Conservation (phyloP, 2,888 invertebrate species). For the Coleophora deauratella region DNA sequence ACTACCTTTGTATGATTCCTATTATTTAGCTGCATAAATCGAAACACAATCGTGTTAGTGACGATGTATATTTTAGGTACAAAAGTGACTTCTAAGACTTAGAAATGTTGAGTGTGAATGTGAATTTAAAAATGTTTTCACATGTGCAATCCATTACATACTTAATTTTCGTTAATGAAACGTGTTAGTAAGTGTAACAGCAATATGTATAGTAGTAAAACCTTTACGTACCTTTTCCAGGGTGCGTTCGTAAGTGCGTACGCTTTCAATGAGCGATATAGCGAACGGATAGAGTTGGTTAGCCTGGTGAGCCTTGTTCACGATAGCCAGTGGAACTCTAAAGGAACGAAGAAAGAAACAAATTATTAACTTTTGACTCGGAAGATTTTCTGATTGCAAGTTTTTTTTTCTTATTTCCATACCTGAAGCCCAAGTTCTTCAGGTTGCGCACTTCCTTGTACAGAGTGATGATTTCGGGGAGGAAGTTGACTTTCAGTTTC, state of each 20-base stretch:
- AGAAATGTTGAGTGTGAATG: no score
- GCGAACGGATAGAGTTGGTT: conserved; percentile 99
- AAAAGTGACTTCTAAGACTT: no score
- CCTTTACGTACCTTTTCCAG: conserved; percentile 88
- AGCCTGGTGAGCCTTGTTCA: conserved; percentile 99
- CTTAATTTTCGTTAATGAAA: no score
- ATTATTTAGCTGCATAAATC: conserved; percentile 76
- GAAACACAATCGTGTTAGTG: conserved; percentile 66
- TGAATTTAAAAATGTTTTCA: no score
- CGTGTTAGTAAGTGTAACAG: no score
- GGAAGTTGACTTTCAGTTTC: conserved; percentile 94
- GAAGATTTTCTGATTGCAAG: no score
- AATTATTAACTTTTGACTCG: no score
- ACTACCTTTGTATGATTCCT: conserved; percentile 74
- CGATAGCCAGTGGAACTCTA: conserved; percentile 96
- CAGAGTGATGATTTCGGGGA: conserved; percentile 97
- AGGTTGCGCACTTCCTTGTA: conserved; percentile 98
- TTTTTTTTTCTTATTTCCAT: conserved; percentile 6
- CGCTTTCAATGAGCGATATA: conserved; percentile 97
- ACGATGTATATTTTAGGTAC: conserved; percentile 22
- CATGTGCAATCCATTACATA: no score
- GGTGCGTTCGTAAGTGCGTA: conserved; percentile 96
- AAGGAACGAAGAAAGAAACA: conserved; percentile 8
- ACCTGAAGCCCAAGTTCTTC: conserved; percentile 93
- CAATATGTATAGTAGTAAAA: no score